Percentiles rank a stretch among this genome's conserved stretches.
phyloP scores from a whole-genome alignment of 2,797 vertebrate species.

The Octomys mimax region DNA sequence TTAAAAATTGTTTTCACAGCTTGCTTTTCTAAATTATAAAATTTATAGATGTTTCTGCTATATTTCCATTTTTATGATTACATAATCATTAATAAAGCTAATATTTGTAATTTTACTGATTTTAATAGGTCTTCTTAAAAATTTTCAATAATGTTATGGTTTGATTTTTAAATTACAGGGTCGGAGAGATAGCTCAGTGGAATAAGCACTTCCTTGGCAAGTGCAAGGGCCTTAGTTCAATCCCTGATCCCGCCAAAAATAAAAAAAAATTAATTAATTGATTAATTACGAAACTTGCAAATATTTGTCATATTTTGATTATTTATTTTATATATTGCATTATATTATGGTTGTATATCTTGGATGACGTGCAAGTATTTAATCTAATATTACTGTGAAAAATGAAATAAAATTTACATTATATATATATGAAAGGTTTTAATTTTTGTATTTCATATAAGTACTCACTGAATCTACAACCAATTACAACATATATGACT shows the following conservation, averaged over 20 bases:
- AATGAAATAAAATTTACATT: background rate
- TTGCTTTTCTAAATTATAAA: background rate
- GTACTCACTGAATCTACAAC: background rate
- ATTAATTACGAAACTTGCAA: too few relatives aligned
- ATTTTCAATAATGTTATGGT: background rate
- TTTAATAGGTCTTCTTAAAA: background rate
- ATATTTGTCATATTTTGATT: background rate
- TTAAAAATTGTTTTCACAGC: background rate
- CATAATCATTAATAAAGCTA: background rate
- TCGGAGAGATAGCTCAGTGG: background rate
- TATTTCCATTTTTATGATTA: background rate
- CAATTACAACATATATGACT: background rate
- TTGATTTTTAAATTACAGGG: background rate
- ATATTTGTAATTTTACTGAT: background rate
- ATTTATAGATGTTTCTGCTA: background rate
- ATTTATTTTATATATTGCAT: background rate
- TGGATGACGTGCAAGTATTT: background rate
- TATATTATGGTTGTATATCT: background rate
- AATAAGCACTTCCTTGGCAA: too few relatives aligned
- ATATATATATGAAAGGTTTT: background rate
- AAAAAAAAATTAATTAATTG: too few relatives aligned
- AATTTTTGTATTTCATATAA: background rate
- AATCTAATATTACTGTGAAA: background rate
- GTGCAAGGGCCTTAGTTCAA: too few relatives aligned
- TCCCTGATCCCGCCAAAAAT: too few relatives aligned